These are phyloP conservation scores for Lateolabrax maculatus DNA, from an alignment of 2,797 vertebrate genomes.

Conservation along the genomic window DNA sequence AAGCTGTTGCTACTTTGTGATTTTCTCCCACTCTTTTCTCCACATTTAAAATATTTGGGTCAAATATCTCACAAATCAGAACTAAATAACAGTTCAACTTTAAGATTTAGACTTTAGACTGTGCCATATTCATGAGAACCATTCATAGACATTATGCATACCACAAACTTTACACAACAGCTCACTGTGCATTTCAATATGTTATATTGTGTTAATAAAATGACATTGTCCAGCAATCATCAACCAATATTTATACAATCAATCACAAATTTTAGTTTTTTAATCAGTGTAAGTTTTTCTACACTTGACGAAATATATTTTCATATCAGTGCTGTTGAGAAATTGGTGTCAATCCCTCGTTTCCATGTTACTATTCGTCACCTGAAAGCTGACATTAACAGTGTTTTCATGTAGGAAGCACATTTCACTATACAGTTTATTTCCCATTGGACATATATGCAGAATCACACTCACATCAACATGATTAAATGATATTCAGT, in stretches of 20 bases:
- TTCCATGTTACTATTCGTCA: neutral
- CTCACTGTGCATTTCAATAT: neutral
- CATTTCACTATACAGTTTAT: neutral
- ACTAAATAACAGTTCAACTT: neutral
- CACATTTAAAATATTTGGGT: neutral
- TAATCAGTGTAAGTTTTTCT: too few relatives aligned
- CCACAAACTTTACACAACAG: neutral
- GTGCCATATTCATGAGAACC: neutral
- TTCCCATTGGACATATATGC: neutral
- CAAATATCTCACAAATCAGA: neutral
- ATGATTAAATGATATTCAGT: conserved; percentile 16
- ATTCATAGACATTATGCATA: neutral
- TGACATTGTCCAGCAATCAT: too few relatives aligned
- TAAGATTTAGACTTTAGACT: too few relatives aligned
- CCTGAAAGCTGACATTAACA: conserved; percentile 8
- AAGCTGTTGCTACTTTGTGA: neutral
- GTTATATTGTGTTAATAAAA: neutral
- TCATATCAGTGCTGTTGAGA: neutral
- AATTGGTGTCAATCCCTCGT: neutral
- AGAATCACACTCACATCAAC: conserved; percentile 3
- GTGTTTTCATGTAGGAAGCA: neutral
- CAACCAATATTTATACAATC: neutral
- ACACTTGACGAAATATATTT: too few relatives aligned
- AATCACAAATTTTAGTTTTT: neutral
- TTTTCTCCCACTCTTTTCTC: neutral